Percentiles rank a stretch among this genome's conserved stretches.
Evolutionary conservation across 2,888 invertebrate genomes (phyloP).

Genomic region (Ichneumon xanthorius): DNA sequence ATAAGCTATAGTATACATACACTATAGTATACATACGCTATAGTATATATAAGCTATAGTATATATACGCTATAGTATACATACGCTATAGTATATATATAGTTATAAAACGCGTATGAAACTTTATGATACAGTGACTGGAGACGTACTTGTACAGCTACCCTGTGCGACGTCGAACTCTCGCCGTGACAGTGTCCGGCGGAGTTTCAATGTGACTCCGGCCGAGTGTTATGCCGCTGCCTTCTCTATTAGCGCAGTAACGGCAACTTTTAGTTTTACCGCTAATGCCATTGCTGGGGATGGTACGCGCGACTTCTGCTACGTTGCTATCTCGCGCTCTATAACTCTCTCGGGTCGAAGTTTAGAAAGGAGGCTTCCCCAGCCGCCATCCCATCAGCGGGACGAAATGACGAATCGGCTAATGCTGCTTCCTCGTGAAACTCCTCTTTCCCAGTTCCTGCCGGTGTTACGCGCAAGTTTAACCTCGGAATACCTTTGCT

Average conservation of each 20-base stretch:
- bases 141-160: too few species aligned
- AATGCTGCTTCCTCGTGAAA: neutral
- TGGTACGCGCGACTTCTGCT: neutral
- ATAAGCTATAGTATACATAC: too few species aligned
- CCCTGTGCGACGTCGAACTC: too few species aligned
- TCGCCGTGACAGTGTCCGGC: neutral
- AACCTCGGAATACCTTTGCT: too few species aligned
- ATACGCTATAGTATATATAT: too few species aligned
- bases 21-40: too few species aligned
- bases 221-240: neutral
- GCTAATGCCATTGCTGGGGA: neutral
- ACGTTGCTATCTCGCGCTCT: neutral
- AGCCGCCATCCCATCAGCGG: neutral
- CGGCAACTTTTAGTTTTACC: neutral
- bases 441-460: neutral
- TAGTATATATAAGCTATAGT: too few species aligned
- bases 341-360: conserved; percentile 3
- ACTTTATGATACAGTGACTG: too few species aligned
- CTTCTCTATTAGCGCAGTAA: neutral
- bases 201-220: neutral
- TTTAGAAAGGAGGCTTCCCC: neutral
- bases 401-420: neutral
- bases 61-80: too few species aligned
- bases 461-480: neutral
- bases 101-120: too few species aligned